These are phyloP conservation scores for Bombus vancouverensis DNA, from an alignment of 1,140 invertebrate genomes.

Conservation along the genomic window DNA sequence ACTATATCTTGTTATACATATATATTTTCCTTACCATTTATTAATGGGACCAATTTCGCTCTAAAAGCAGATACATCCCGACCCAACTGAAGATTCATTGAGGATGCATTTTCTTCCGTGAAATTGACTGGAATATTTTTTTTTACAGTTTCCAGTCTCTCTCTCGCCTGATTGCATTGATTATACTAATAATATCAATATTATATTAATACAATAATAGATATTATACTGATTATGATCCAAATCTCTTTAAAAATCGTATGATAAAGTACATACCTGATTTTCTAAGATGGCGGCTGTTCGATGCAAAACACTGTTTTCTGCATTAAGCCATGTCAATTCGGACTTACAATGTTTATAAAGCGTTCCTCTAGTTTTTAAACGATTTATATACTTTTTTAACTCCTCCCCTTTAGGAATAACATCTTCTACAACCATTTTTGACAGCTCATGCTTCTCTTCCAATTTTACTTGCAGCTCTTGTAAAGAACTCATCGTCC, in stretches of 20 bases:
- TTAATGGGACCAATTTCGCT: constrained; percentile 84
- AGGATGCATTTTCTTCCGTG: constrained; percentile 82
- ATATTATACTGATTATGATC: background rate
- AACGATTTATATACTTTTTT: constrained; percentile 90
- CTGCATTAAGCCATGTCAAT: constrained; percentile 88
- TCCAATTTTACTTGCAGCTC: constrained; percentile 83
- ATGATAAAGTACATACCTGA: constrained; percentile 51
- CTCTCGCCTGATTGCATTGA: constrained; percentile 72
- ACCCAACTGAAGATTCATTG: constrained; percentile 84
- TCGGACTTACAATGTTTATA: constrained; percentile 91
- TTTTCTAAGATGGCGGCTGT: constrained; percentile 85
- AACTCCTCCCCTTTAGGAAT: constrained; percentile 91
- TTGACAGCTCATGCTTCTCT: constrained; percentile 82
- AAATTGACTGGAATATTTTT: constrained; percentile 83
- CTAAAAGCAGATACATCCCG: constrained; percentile 84
- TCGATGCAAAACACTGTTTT: constrained; percentile 86
- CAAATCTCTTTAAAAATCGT: background rate
- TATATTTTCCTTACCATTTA: constrained; percentile 82
- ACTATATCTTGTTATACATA: background rate
- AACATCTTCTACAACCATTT: constrained; percentile 83
- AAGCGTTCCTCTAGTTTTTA: constrained; percentile 89
- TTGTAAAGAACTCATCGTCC: constrained; percentile 85
- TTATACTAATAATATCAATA: constrained; percentile 56
- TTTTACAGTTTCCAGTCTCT: constrained; percentile 31
- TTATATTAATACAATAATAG: background rate